phyloP scores from a whole-genome alignment of 1,140 invertebrate species.

The Venturia canescens region DNA sequence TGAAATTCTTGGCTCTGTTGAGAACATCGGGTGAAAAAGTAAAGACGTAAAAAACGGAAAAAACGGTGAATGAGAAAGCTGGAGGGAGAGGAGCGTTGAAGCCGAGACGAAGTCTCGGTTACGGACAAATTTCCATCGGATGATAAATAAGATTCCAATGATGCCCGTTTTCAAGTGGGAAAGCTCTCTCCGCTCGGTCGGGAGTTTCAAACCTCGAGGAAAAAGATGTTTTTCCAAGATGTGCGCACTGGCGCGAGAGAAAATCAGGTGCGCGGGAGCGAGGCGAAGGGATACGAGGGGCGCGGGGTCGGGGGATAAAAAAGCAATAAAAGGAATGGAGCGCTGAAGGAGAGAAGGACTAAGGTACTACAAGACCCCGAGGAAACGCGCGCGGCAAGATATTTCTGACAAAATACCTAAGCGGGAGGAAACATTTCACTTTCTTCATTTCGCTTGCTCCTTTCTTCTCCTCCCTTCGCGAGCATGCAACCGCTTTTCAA shows the following conservation, averaged over 20 bases:
- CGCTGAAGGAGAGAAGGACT: not conserved
- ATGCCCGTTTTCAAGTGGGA: constrained; percentile 41
- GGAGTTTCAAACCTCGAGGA: constrained; percentile 18
- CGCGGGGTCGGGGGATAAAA: not conserved
- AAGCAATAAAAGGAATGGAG: not conserved
- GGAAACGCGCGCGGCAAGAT: not conserved
- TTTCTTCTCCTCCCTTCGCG: not conserved
- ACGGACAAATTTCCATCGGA: constrained; percentile 59
- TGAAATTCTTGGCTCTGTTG: constrained; percentile 52
- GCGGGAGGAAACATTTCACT: not conserved
- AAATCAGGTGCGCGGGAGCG: not conserved
- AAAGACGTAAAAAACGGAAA: not conserved
- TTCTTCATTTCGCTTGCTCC: not conserved
- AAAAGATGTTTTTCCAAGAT: constrained; percentile 39
- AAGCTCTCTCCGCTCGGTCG: not conserved
- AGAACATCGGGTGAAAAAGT: not conserved
- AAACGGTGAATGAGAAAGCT: not conserved
- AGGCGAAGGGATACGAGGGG: not conserved
- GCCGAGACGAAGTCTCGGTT: constrained; percentile 56
- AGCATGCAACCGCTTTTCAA: too few relatives aligned
- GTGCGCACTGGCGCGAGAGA: not conserved
- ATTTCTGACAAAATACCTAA: constrained; percentile 41
- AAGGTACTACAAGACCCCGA: constrained; percentile 8
- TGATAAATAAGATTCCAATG: constrained; percentile 54
- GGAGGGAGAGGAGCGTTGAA: not conserved